Evolutionary conservation across 2,888 invertebrate species (phyloP).

Genomic region (Phymatocera aterrima): DNA sequence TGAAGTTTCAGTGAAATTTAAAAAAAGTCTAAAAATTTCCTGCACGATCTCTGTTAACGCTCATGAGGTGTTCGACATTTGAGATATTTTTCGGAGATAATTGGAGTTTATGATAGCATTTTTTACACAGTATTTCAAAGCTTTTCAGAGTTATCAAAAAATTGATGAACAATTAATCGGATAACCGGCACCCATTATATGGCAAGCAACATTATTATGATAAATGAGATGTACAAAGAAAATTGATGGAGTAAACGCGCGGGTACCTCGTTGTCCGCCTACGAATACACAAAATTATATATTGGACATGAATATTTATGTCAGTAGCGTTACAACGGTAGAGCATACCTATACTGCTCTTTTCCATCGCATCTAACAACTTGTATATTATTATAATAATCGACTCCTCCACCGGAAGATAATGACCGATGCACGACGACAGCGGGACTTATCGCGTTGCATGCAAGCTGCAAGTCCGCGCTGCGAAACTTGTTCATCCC

Average conservation of each 20-base stretch:
- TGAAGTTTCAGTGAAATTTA: no score
- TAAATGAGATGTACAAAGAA: neutral
- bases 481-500: neutral
- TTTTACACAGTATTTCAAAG: no score
- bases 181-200: neutral
- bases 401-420: neutral
- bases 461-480: neutral
- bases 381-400: conserved; percentile 8
- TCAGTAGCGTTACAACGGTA: neutral
- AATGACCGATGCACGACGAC: neutral
- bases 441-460: neutral
- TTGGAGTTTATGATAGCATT: no score
- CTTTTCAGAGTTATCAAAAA: no score
- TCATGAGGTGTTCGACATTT: no score
- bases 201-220: no score
- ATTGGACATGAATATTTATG: neutral
- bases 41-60: no score
- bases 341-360: neutral
- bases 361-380: neutral
- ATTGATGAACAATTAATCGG: no score
- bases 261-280: neutral
- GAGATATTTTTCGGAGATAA: no score
- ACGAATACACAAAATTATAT: no score
- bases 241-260: neutral
- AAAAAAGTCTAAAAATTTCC: no score